phyloP scores from a whole-genome alignment of 2,797 vertebrate genomes.

The Perodicticus potto region DNA sequence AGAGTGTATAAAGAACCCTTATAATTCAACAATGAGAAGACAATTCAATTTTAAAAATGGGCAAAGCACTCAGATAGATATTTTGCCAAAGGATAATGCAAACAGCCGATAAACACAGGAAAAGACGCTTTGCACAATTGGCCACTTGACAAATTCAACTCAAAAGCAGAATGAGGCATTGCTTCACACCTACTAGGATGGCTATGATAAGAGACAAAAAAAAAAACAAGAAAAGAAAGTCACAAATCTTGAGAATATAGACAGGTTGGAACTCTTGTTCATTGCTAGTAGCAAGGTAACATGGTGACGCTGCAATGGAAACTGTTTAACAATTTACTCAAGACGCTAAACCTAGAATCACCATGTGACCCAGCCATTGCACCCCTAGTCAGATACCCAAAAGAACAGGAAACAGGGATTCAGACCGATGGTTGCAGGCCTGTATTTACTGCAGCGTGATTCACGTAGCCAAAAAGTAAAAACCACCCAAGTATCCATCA shows the following conservation, averaged over 20 bases:
- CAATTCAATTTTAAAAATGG: not conserved
- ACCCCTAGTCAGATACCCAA: not conserved
- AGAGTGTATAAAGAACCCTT: not conserved
- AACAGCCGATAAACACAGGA: not conserved
- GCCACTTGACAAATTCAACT: not conserved
- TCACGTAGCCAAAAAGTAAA: not conserved
- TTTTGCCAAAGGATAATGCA: not conserved
- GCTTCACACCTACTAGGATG: not conserved
- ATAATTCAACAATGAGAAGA: not conserved
- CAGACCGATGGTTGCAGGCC: not conserved
- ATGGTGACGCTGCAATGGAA: not conserved
- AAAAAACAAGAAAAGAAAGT: not conserved
- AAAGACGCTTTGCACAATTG: not conserved
- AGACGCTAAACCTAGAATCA: not conserved
- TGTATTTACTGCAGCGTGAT: not conserved
- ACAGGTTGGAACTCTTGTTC: not conserved
- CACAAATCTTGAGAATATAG: not conserved
- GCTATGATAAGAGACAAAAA: not conserved
- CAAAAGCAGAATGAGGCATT: not conserved
- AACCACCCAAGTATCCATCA: not conserved
- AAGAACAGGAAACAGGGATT: not conserved
- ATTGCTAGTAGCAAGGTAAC: not conserved
- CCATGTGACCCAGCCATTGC: not conserved
- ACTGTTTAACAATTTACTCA: not conserved
- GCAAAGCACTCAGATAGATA: not conserved